Percentiles rank a stretch among this genome's conserved stretches.
Evolutionary conservation across 1,140 invertebrate species (phyloP).

Genomic region (Ctenoplectra terminalis): DNA sequence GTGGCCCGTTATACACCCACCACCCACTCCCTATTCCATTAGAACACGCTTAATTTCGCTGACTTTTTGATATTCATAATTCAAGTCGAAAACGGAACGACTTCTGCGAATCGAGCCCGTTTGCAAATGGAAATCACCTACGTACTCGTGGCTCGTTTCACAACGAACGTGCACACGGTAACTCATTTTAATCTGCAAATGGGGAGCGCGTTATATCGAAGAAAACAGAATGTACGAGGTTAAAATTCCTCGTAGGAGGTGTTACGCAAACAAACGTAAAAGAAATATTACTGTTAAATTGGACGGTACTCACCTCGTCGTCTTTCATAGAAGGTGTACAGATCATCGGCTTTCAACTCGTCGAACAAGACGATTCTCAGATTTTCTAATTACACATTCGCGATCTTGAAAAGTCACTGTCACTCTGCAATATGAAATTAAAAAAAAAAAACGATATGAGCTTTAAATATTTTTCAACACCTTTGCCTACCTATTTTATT

Average conservation of each 20-base stretch:
- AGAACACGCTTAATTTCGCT: constrained; percentile 12
- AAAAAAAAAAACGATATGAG: too few relatives aligned
- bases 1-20: neutral
- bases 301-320: too few relatives aligned
- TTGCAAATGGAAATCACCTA: constrained; percentile 25
- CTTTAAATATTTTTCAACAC: neutral
- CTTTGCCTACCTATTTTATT: neutral
- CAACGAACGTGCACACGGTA: neutral
- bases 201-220: neutral
- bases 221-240: neutral
- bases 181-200: neutral
- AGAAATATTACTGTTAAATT: neutral
- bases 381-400: too few relatives aligned
- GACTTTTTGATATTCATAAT: constrained; percentile 39
- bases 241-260: neutral
- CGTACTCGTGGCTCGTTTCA: neutral
- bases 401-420: too few relatives aligned
- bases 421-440: too few relatives aligned
- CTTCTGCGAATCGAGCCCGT: neutral
- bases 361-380: too few relatives aligned
- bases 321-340: too few relatives aligned
- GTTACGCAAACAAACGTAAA: neutral
- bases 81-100: neutral
- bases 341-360: too few relatives aligned
- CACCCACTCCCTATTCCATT: neutral